Conservation (phyloP, 2,113 vertebrate species). For the Camarhynchus parvulus region DNA sequence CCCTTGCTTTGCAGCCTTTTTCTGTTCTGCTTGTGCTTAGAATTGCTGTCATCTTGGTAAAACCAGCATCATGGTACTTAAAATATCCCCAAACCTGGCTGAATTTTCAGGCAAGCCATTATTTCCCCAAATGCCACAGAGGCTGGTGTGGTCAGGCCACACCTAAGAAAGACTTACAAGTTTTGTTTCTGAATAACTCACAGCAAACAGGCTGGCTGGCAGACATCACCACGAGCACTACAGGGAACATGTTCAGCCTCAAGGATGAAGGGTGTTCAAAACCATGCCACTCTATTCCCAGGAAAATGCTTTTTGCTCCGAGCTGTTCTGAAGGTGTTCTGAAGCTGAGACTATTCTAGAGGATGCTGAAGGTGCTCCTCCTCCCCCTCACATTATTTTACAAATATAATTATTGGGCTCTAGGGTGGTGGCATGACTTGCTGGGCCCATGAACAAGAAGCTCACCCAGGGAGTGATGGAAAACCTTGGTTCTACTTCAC, state of each 20-base stretch:
- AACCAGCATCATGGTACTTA: accelerated
- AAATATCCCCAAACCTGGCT: not conserved
- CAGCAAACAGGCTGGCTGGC: not conserved
- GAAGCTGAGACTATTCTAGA: not conserved
- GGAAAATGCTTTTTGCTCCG: constrained; percentile 9
- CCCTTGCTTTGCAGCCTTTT: not conserved
- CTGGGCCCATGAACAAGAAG: not conserved
- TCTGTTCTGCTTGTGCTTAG: not conserved
- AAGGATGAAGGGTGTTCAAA: not conserved
- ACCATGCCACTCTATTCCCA: not conserved
- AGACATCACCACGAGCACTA: not conserved
- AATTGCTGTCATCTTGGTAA: not conserved
- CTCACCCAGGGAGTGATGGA: not conserved
- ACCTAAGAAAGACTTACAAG: not conserved
- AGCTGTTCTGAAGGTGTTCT: not conserved
- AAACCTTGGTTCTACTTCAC: not conserved
- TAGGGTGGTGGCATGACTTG: not conserved
- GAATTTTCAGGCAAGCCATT: not conserved
- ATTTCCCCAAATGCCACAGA: not conserved
- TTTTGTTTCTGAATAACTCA: not conserved
- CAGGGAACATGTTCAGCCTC: not conserved
- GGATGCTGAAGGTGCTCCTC: not conserved
- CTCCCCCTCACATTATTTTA: constrained; percentile 5
- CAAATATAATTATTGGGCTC: not conserved
- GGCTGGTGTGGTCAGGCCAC: not conserved